Percentiles rank a stretch among this genome's conserved stretches.
phyloP scores from a whole-genome alignment of 2,797 vertebrate species.

The Sphenodon punctatus region DNA sequence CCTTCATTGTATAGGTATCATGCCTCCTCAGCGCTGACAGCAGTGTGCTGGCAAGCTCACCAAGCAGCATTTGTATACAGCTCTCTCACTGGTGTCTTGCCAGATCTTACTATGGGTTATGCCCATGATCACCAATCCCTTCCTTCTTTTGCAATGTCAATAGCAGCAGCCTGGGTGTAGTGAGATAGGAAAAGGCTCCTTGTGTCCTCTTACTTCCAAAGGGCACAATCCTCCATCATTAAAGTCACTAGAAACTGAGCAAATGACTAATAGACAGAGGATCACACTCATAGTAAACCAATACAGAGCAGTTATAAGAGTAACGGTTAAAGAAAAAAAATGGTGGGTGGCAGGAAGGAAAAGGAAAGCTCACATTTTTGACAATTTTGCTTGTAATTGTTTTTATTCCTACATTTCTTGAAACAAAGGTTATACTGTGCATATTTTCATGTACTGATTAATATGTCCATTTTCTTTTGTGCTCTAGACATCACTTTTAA shows the following conservation, averaged over 20 bases:
- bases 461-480: neutral
- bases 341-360: neutral
- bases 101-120: rapidly evolving
- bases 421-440: neutral
- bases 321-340: neutral
- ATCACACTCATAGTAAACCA: rapidly evolving
- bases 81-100: rapidly evolving
- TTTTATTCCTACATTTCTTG: neutral
- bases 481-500: neutral
- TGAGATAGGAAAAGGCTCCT: neutral
- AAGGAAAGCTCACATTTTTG: neutral
- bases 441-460: neutral
- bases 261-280: too few species aligned
- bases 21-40: rapidly evolving
- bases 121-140: rapidly evolving
- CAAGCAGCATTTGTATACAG: neutral
- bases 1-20: rapidly evolving
- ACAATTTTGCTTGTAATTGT: neutral
- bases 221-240: too few species aligned
- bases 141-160: neutral
- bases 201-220: neutral
- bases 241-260: too few species aligned
- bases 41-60: rapidly evolving
- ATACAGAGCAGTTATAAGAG: neutral
- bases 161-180: neutral